Percentiles rank a stretch among this genome's conserved stretches.
Evolutionary conservation across 2,888 invertebrate species (phyloP).

Genomic region (Galerucella calmariensis): DNA sequence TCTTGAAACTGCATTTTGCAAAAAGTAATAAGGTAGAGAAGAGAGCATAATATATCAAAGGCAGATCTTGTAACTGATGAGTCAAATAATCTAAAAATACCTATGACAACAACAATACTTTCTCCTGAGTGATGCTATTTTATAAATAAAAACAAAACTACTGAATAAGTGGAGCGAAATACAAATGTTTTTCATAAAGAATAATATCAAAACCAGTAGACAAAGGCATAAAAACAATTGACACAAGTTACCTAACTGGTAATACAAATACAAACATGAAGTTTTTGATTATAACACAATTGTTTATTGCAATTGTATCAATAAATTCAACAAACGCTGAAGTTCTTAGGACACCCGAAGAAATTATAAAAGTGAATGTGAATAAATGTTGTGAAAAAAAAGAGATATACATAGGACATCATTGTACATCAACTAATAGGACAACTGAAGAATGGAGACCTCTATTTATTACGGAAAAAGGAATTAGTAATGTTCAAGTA

Average conservation of each 20-base stretch:
- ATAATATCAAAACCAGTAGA: slow-evolving; percentile 6
- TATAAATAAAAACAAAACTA: background rate
- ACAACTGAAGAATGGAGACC: slow-evolving; percentile 75
- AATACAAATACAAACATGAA: slow-evolving; percentile 13
- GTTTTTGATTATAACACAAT: background rate
- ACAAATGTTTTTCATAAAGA: slow-evolving; percentile 13
- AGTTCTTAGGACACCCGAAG: slow-evolving; percentile 31
- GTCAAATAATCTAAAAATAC: background rate
- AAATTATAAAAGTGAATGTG: slow-evolving; percentile 65
- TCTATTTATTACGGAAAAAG: slow-evolving; percentile 74
- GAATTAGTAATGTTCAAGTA: slow-evolving; percentile 68
- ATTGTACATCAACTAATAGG: slow-evolving; percentile 73
- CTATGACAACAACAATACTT: background rate
- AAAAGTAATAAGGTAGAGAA: background rate
- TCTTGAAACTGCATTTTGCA: background rate
- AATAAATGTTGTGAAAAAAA: slow-evolving; percentile 84
- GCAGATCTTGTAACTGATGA: background rate
- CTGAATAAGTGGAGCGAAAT: background rate
- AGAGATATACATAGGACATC: slow-evolving; percentile 76
- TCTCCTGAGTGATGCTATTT: background rate
- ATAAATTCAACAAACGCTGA: slow-evolving; percentile 30
- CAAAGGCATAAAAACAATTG: slow-evolving; percentile 17
- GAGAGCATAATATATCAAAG: background rate
- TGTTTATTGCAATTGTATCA: slow-evolving; percentile 17
- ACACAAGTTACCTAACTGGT: background rate